phyloP scores from a whole-genome alignment of 2,888 invertebrate species.

The Drosophila emarginata region DNA sequence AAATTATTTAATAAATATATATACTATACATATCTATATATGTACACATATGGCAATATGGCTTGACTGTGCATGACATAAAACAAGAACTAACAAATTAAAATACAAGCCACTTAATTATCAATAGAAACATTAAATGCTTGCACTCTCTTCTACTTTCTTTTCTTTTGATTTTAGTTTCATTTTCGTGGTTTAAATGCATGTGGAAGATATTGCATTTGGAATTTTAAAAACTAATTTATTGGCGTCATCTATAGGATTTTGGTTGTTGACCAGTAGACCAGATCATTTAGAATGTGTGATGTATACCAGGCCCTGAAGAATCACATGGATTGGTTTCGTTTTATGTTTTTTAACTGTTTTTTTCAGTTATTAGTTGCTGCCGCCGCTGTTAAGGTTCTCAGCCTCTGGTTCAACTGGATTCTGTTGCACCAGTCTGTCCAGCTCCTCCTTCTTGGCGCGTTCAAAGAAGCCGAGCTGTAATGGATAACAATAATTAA shows the following conservation, averaged over 20 bases:
- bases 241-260: constrained; percentile 17
- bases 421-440: constrained; percentile 80
- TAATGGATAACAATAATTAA: constrained; percentile 29
- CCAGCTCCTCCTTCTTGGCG: constrained; percentile 83
- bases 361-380: constrained; percentile 46
- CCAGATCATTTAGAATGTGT: constrained; percentile 44
- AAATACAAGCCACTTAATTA: constrained; percentile 52
- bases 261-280: constrained; percentile 27
- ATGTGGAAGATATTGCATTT: constrained; percentile 13
- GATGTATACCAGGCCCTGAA: constrained; percentile 21
- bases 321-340: constrained; percentile 11
- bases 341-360: background rate
- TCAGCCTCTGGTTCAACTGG: constrained; percentile 77
- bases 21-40: background rate
- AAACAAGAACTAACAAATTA: constrained; percentile 23
- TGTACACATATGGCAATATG: constrained; percentile 63
- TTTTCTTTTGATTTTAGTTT: constrained; percentile 5
- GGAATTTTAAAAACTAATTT: background rate
- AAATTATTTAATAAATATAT: constrained; percentile 66
- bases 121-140: constrained; percentile 57
- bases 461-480: constrained; percentile 84
- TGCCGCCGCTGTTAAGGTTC: constrained; percentile 71
- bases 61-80: constrained; percentile 39
- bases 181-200: constrained; percentile 19
- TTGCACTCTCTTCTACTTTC: constrained; percentile 11